phyloP scores from a whole-genome alignment of 2,113 vertebrate species.

The Gambusia affinis region DNA sequence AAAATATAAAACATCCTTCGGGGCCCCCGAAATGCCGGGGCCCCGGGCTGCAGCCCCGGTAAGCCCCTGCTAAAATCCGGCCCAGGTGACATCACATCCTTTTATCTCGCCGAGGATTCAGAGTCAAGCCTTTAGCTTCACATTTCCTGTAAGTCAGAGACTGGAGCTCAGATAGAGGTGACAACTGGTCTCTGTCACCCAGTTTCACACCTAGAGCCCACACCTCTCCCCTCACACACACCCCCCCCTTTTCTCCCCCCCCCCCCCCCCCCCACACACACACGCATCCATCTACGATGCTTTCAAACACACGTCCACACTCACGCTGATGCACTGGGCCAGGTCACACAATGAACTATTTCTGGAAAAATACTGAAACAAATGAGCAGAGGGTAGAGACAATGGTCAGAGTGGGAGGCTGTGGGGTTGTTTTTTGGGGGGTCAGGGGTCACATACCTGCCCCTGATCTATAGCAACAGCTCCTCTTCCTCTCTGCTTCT shows the following conservation, averaged over 20 bases:
- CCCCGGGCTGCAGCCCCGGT: no score
- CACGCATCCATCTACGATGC: not conserved
- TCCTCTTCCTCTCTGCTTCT: not conserved
- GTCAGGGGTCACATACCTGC: slow-evolving; percentile 1
- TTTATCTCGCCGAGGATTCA: not conserved
- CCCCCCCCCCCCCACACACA: slow-evolving; percentile 7
- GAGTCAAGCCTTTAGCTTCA: not conserved
- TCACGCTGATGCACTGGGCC: slow-evolving; percentile 5
- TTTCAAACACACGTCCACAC: slow-evolving; percentile 10
- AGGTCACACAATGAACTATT: slow-evolving; percentile 66
- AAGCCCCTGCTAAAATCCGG: no score
- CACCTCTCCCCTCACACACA: not conserved
- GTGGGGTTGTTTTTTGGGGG: not conserved
- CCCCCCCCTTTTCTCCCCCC: no score
- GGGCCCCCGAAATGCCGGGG: no score
- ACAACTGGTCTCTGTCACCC: slow-evolving; percentile 7
- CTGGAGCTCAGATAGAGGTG: not conserved
- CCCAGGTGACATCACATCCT: not conserved
- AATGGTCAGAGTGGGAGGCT: slow-evolving; percentile 63
- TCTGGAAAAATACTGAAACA: slow-evolving; percentile 77
- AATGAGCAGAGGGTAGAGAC: slow-evolving; percentile 51
- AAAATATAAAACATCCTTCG: no score
- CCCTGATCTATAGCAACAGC: not conserved
- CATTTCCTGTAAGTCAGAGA: slow-evolving; percentile 32
- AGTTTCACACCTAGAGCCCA: slow-evolving; percentile 26